phyloP scores from a whole-genome alignment of 2,888 invertebrate species.

The Heliconius charithonia region DNA sequence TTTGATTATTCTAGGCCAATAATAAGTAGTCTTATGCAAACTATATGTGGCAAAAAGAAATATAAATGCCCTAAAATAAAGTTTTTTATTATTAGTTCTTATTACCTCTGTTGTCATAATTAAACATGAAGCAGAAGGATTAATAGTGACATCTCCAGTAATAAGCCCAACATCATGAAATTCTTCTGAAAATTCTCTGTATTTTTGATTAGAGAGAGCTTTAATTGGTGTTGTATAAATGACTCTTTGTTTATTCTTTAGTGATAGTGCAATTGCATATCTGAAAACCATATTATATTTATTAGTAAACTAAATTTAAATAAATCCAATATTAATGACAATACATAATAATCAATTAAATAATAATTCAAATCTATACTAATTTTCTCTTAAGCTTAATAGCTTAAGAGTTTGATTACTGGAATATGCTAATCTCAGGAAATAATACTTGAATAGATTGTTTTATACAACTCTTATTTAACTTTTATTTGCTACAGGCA shows the following conservation, averaged over 20 bases:
- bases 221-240: conserved; percentile 99
- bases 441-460: too few relatives aligned
- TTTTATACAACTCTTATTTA: too few relatives aligned
- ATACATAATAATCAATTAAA: too few relatives aligned
- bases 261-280: conserved; percentile 97
- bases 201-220: conserved; percentile 99
- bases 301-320: background rate
- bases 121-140: conserved; percentile 98
- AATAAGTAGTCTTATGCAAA: too few relatives aligned
- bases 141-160: conserved; percentile 99
- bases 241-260: conserved; percentile 97
- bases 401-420: too few relatives aligned
- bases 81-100: background rate
- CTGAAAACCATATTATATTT: conserved; percentile 63
- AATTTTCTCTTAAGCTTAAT: too few relatives aligned
- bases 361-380: too few relatives aligned
- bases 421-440: too few relatives aligned
- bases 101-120: conserved; percentile 99
- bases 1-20: too few relatives aligned
- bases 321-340: too few relatives aligned
- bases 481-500: too few relatives aligned
- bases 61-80: background rate
- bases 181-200: conserved; percentile 98
- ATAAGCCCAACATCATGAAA: conserved; percentile 99
- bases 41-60: background rate